Percentiles rank a stretch among this genome's conserved stretches.
Conservation (phyloP, 2,113 vertebrate species). For the Nyctibius bracteatus region DNA sequence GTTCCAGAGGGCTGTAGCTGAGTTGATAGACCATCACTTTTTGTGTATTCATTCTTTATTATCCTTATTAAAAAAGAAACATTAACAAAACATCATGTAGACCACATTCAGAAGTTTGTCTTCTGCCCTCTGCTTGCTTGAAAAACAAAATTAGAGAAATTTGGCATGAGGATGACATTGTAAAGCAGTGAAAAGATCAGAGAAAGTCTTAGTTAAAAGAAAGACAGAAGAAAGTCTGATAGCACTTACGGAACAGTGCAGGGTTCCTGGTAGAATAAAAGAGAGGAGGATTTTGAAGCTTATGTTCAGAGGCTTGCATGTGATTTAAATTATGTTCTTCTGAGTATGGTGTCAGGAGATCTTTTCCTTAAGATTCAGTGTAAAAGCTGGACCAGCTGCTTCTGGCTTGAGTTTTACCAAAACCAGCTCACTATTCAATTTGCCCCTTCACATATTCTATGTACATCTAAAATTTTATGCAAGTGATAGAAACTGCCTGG, state of each 20-base stretch:
- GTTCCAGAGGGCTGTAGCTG: background rate
- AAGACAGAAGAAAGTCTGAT: background rate
- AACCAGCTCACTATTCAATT: background rate
- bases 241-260: background rate
- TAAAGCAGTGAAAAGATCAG: background rate
- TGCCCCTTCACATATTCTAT: background rate
- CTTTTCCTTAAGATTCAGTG: background rate
- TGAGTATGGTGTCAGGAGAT: background rate
- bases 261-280: background rate
- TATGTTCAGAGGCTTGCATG: background rate
- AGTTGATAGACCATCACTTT: background rate
- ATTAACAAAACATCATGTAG: background rate
- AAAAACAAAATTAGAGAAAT: background rate
- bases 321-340: background rate
- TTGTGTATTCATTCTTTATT: background rate
- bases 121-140: background rate
- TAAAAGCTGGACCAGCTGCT: background rate
- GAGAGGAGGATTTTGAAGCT: background rate
- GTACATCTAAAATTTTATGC: background rate
- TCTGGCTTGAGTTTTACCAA: background rate
- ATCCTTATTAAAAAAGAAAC: background rate
- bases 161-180: background rate
- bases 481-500: background rate
- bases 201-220: background rate
- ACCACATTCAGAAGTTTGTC: background rate